Conservation (phyloP, 1,140 invertebrate species). For the Globodera rostochiensis region DNA sequence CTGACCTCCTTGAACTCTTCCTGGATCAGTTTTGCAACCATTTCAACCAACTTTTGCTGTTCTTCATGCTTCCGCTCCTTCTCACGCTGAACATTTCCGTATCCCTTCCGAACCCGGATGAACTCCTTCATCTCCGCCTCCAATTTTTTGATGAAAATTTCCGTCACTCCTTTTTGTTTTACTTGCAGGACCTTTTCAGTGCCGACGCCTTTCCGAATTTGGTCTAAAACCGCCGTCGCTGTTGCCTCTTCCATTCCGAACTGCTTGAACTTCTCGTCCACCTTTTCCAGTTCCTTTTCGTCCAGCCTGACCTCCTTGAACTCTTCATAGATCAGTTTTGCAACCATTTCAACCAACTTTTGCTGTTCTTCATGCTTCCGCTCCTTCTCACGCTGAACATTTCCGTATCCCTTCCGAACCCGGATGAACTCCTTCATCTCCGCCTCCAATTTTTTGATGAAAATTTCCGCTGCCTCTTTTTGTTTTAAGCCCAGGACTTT, state of each 20-base stretch:
- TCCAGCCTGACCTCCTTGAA: neutral
- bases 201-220: too few relatives aligned
- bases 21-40: neutral
- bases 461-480: slow-evolving; percentile 5
- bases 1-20: slow-evolving; percentile 8
- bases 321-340: neutral
- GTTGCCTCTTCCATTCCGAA: too few relatives aligned
- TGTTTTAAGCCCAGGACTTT: neutral
- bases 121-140: slow-evolving; percentile 18
- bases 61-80: neutral
- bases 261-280: too few relatives aligned
- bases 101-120: neutral
- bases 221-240: too few relatives aligned
- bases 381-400: slow-evolving; percentile 15
- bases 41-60: neutral
- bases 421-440: slow-evolving; percentile 11
- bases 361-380: slow-evolving; percentile 1
- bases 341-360: neutral
- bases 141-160: slow-evolving; percentile 20
- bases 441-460: slow-evolving; percentile 10
- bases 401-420: slow-evolving; percentile 13
- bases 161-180: slow-evolving; percentile 4
- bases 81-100: neutral
- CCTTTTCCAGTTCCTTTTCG: too few relatives aligned
- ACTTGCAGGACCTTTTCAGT: too few relatives aligned